A percentile compares a stretch with the other conserved stretches of the same genome.
These are phyloP conservation scores for Eleginops maclovinus DNA, from an alignment of 2,113 vertebrate species.

Conservation along the genomic window DNA sequence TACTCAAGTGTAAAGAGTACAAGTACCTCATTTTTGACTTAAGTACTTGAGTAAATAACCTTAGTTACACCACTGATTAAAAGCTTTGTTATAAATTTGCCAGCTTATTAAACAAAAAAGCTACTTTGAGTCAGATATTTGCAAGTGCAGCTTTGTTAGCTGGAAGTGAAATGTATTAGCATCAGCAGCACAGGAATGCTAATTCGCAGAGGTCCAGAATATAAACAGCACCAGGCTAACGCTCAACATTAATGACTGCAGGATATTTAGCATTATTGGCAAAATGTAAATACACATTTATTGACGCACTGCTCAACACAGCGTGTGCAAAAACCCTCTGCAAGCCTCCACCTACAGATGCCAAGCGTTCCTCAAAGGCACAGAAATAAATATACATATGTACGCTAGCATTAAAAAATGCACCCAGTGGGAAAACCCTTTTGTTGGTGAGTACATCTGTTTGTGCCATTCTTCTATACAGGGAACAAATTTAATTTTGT, in stretches of 20 bases:
- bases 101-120: too few relatives aligned
- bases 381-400: slow-evolving; percentile 33
- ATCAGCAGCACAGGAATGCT: slow-evolving; percentile 66
- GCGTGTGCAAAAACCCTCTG: slow-evolving; percentile 26
- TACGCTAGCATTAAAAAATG: slow-evolving; percentile 49
- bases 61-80: too few relatives aligned
- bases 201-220: slow-evolving; percentile 63
- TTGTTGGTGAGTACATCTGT: slow-evolving; percentile 65
- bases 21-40: too few relatives aligned
- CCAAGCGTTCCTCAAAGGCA: slow-evolving; percentile 26
- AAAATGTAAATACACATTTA: slow-evolving; percentile 81
- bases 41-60: too few relatives aligned
- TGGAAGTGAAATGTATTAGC: slow-evolving; percentile 75
- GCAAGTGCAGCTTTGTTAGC: too few relatives aligned
- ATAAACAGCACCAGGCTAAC: slow-evolving; percentile 60
- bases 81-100: too few relatives aligned
- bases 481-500: slow-evolving; percentile 79
- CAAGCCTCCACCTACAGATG: slow-evolving; percentile 41
- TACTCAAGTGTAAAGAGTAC: too few relatives aligned
- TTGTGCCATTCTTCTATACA: slow-evolving; percentile 71
- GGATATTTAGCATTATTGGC: slow-evolving; percentile 83
- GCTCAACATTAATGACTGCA: slow-evolving; percentile 66
- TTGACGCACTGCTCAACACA: slow-evolving; percentile 60
- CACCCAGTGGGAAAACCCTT: slow-evolving; percentile 33
- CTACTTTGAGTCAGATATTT: too few relatives aligned